Percentiles rank a stretch among this genome's conserved stretches.
Evolutionary conservation across 2,113 vertebrate species (phyloP).

Genomic region (Dasyprocta punctata): DNA sequence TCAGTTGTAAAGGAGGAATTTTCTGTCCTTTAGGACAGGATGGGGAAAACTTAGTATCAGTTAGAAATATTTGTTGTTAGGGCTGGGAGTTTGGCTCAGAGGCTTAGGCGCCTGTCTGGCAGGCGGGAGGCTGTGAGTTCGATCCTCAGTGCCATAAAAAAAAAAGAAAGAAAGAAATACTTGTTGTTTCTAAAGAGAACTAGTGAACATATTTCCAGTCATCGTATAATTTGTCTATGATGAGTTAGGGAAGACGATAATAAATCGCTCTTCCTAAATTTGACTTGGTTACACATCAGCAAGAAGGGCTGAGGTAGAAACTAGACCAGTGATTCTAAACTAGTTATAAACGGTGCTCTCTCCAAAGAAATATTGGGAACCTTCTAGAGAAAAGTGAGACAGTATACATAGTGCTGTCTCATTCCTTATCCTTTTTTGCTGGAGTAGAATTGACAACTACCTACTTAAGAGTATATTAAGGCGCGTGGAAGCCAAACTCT

Average conservation of each 20-base stretch:
- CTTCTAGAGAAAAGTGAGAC: not conserved
- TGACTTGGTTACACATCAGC: not conserved
- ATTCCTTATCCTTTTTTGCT: not conserved
- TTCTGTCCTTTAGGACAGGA: not conserved
- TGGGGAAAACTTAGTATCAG: not conserved
- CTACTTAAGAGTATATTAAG: not conserved
- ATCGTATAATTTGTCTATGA: not conserved
- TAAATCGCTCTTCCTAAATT: not conserved
- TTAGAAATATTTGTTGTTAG: conserved; percentile 12
- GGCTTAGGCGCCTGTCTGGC: too few species aligned
- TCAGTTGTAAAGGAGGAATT: not conserved
- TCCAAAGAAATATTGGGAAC: not conserved
- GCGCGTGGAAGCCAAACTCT: not conserved
- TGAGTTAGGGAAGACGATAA: not conserved
- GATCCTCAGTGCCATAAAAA: too few species aligned
- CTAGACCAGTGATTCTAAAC: not conserved
- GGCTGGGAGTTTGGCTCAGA: too few species aligned
- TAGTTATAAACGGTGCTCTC: not conserved
- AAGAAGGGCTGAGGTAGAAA: not conserved
- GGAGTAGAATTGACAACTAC: not conserved
- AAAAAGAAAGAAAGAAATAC: too few species aligned
- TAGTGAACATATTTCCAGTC: not conserved
- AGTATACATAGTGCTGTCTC: not conserved
- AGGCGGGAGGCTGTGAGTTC: too few species aligned
- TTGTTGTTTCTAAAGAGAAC: not conserved